Base-by-base conservation (phyloP, 1,140 invertebrate species). In the Caerostris extrusa region DNA sequence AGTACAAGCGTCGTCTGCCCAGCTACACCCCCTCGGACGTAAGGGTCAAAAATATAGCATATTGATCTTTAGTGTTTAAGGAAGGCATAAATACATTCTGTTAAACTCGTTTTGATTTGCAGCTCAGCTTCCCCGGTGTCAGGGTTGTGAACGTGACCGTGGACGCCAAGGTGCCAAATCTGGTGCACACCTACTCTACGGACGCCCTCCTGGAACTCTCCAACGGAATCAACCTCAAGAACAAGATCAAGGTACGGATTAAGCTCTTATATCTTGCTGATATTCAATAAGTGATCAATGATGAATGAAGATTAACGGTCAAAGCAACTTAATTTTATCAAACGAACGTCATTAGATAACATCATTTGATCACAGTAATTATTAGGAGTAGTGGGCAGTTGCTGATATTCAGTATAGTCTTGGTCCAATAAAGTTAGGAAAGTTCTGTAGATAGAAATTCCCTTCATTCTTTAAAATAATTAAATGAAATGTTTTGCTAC, bases 191-290 rank as follows among this genome's bases (percentile, higher is more conserved):
- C 77, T 91, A 61, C 81, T 83, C 6, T 17, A 91, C 83, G 17
- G 81, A 91, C 17, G 81, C 56, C 77, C 5, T 10, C 17, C 55
- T 91, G 17, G 90, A 91, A 17, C 81, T 91, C 4, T 83, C 90
- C 57, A 56, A 91, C 56, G 90, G 90, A n/a, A 91, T 91, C 12
- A 67, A 91, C 57, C 50, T 91, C 50, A 58, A 77, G 12, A 71
- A 57, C 34, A 57, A 61, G 19, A 57, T 77, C 53, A 55, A 90
- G 17, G 88, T 90, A 55, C 6, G n/a, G 14, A n/a, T 34, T 34
- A 3, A 8, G 50, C 50, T 50, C 8, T 6, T 55, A 5, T 50
- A 55, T 60, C 10, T 56, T 56, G 57, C 8, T 86, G 34, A 34
- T 34, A 34, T 34, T 0, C 0, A 34, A 34, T 2, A 34, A 34